Evolutionary conservation across 2,888 invertebrate genomes (phyloP), one percentile per base, ranked within the genome.

Genomic region (Lepidonotus clava): DNA sequence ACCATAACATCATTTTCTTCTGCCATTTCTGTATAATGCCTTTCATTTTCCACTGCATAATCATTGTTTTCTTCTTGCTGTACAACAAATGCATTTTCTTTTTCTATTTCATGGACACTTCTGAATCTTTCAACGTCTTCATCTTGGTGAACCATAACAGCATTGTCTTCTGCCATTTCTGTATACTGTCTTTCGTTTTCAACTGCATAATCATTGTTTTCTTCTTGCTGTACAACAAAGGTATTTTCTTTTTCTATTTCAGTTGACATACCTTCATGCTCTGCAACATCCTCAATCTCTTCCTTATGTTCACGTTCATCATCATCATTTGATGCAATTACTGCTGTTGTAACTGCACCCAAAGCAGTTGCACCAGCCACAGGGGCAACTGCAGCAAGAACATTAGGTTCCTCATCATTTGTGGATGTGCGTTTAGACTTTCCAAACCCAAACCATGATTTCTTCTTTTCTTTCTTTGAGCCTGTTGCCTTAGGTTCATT

Each of bases 371-470:
- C 24, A 4, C 28, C 28, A 24, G 61, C 61, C 11, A 61, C 28
- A 2, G 61, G 61, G 1, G 61, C 61, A 4, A 32, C 61, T 6
- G 61, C 28, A n/a, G 24, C 11, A 18, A 61, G 24, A 18, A 61
- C 28, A 61, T 61, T 56, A 56, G 18, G 11, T 11, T 56, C 56
- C 8, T 56, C 56, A 5, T 56, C 56, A 56, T 11, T 56, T 14
- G 14, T 4, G 4, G 56, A 56, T 56, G 56, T 56, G n/a, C 56
- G 56, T n/a, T 56, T 56, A 18, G 56, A 56, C 56, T n/a, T 56
- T n/a, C 56, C n/a, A n/a, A 56, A 56, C n/a, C 56, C 56, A 56
- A 56, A 56, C 56, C 8, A n/a, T 11, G 56, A 56, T 56, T n/a
- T 56, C 56, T 56, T 56, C n/a, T 56, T 56, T n/a, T 56, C 56